These are phyloP conservation scores for Mustela nigripes DNA, from an alignment of 2,113 vertebrate genomes.

Conservation along the genomic window DNA sequence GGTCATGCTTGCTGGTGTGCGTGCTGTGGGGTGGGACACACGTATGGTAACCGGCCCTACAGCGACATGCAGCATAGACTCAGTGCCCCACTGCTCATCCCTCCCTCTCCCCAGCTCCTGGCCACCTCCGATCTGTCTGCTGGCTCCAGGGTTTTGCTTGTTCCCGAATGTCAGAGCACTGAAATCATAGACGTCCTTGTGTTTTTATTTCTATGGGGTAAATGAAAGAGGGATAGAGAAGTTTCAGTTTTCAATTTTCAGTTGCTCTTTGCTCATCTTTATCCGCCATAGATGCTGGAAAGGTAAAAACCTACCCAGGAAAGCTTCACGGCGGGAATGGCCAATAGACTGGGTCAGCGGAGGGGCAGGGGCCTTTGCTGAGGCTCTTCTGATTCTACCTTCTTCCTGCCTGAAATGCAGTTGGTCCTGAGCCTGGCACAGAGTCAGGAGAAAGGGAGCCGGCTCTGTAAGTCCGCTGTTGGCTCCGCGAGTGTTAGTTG, in stretches of 20 bases:
- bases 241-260: background rate
- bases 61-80: background rate
- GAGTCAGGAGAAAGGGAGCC: background rate
- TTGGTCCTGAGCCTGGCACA: background rate
- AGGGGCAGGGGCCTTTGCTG: background rate
- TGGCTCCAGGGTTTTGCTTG: background rate
- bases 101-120: background rate
- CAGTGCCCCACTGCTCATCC: background rate
- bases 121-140: background rate
- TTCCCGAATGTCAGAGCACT: background rate
- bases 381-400: background rate
- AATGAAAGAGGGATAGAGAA: background rate
- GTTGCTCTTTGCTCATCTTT: background rate
- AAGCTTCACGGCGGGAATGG: background rate
- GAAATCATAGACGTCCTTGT: background rate
- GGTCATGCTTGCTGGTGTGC: no score
- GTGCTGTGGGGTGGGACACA: background rate
- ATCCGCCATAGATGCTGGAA: background rate
- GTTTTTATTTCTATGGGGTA: background rate
- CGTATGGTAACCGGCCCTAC: background rate
- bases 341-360: accelerated
- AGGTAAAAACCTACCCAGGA: background rate
- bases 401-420: background rate
- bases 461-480: background rate
- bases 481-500: background rate